These are phyloP conservation scores for Zapus hudsonius DNA, from an alignment of 2,113 vertebrate genomes.

Conservation along the genomic window DNA sequence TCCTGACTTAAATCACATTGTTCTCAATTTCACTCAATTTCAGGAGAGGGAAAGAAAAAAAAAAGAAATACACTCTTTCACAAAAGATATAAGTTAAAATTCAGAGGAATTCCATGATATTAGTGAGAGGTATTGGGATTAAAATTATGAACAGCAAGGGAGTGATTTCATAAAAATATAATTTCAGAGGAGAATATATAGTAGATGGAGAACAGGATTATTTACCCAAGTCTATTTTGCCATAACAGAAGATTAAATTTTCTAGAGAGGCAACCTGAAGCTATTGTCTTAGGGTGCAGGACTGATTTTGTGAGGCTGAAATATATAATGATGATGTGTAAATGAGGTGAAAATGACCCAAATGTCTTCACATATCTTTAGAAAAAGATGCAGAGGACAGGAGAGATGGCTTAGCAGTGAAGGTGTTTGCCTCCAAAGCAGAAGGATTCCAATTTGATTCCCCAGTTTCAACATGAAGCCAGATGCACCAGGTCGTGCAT, in stretches of 20 bases:
- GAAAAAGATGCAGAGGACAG: no score
- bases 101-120: background rate
- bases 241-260: background rate
- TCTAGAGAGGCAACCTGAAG: background rate
- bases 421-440: no score
- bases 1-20: background rate
- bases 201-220: background rate
- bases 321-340: background rate
- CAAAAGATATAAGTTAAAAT: background rate
- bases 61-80: background rate
- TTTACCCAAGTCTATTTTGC: background rate
- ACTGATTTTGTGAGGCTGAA: background rate
- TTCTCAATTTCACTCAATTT: no score
- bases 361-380: background rate
- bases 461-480: no score
- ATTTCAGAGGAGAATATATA: background rate
- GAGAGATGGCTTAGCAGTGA: no score
- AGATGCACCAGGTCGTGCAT: no score
- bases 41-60: background rate
- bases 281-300: background rate
- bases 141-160: background rate
- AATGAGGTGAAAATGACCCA: background rate
- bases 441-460: no score
- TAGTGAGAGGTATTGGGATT: background rate
- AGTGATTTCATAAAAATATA: background rate